A percentile compares a stretch with the other conserved stretches of the same genome.
Evolutionary conservation across 2,888 invertebrate genomes (phyloP).

Genomic region (Pyrocoelia pectoralis): DNA sequence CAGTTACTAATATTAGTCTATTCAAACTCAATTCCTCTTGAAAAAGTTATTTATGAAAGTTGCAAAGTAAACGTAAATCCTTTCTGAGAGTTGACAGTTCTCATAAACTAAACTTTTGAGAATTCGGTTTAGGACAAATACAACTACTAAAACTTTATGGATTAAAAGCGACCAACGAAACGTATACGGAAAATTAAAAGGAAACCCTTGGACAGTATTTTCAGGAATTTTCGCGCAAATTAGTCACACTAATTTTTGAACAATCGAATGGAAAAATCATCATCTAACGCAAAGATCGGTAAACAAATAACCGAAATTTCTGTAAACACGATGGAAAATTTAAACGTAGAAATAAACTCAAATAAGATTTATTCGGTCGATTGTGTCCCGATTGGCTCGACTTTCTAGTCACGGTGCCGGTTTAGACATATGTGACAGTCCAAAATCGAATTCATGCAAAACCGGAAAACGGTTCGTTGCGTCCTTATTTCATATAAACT

Average conservation of each 20-base stretch:
- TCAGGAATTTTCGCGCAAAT: too few relatives aligned
- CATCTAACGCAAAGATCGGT: slow-evolving; percentile 27
- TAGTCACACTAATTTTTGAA: neutral
- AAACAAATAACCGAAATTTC: slow-evolving; percentile 44
- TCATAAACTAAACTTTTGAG: neutral
- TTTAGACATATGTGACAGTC: slow-evolving; percentile 44
- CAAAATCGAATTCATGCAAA: slow-evolving; percentile 41
- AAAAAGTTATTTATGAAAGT: neutral
- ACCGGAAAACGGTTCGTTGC: slow-evolving; percentile 31
- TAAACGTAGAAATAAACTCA: slow-evolving; percentile 49
- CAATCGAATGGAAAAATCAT: slow-evolving; percentile 19
- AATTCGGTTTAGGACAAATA: neutral
- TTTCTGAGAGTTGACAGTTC: neutral
- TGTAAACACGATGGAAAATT: slow-evolving; percentile 46
- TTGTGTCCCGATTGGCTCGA: slow-evolving; percentile 49
- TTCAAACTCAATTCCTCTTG: neutral
- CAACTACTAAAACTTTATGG: neutral
- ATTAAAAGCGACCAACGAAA: neutral
- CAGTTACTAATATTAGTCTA: neutral
- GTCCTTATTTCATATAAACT: slow-evolving; percentile 29
- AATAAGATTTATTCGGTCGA: slow-evolving; percentile 51
- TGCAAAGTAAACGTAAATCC: neutral
- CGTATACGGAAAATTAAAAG: neutral
- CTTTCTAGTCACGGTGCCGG: slow-evolving; percentile 37
- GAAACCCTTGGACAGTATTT: neutral